Evolutionary conservation across 1,140 invertebrate species (phyloP), one percentile per base, ranked within the genome.

Genomic region (Sarcophaga bullata): DNA sequence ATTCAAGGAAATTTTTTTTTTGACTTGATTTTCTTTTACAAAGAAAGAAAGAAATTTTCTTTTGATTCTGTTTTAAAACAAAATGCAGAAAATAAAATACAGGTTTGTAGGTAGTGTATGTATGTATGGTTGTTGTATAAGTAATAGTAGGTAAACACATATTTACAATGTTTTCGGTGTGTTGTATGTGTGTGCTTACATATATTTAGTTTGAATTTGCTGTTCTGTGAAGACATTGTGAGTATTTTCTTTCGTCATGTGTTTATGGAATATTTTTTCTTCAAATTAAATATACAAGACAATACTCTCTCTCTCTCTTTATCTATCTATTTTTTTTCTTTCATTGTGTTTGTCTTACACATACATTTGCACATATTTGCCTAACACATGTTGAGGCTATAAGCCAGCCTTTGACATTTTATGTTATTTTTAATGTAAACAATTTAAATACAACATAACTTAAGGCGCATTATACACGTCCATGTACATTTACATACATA

Each of bases 361-460:
- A 15, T 5, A 76, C n/a, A 50, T n/a, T 52, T 17, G 46, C 46
- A 47, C n/a, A 37, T 73, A 73, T 73, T 73, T 73, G 37, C 46
- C 46, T 73, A 73, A 46, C 73, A 73, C 46, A 78, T 78, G 75
- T 78, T 78, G 75, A 78, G 75, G 75, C 75, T 78, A 78, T 78
- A 78, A 49, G 75, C n/a, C 75, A 78, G 75, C 75, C 75, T 78
- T 78, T 78, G 75, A 78, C 75, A 78, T 78, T 78, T 52, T 50
- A 49, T 78, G 48, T 78, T 78, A 78, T 78, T 78, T 78, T 78
- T 78, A 78, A 78, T 78, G 75, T 78, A 78, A 78, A 78, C 75
- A 78, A 78, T 78, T 78, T 78, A 78, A 78, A 78, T 78, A 78
- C 75, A 78, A 50, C 75, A 78, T 78, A 78, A 78, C 75, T 78